These are phyloP conservation scores for Oreochromis aureus DNA, from an alignment of 2,113 vertebrate genomes.

Conservation along the genomic window DNA sequence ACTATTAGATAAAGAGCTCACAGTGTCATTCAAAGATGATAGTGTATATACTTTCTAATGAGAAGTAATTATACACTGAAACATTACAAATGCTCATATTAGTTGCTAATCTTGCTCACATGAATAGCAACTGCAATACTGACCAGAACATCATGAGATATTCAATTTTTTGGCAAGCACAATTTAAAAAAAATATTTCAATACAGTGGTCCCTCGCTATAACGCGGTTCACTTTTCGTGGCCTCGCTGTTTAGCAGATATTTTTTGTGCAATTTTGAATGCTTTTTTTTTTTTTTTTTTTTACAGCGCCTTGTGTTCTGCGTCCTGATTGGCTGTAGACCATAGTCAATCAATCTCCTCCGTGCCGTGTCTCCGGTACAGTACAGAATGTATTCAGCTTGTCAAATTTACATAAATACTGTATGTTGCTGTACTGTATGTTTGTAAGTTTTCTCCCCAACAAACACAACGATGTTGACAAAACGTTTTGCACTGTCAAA, in stretches of 20 bases:
- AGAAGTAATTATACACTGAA: not conserved
- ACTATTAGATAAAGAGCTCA: not conserved
- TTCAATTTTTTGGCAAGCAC: not conserved
- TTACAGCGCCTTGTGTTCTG: not conserved
- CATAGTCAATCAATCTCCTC: too few relatives aligned
- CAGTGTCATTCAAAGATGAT: not conserved
- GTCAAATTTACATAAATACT: too few relatives aligned
- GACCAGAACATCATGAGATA: not conserved
- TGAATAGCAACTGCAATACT: not conserved
- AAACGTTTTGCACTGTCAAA: too few relatives aligned
- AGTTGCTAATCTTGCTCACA: not conserved
- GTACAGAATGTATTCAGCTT: too few relatives aligned
- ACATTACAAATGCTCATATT: not conserved
- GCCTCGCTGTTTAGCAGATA: not conserved
- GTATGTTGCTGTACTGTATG: too few relatives aligned
- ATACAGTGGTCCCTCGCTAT: not conserved
- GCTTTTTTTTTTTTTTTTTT: fast-evolving
- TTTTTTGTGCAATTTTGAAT: not conserved
- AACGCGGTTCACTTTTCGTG: fast-evolving
- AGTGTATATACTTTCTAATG: not conserved
- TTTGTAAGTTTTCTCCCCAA: too few relatives aligned
- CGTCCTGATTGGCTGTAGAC: not conserved
- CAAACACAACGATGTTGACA: too few relatives aligned
- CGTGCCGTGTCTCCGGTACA: too few relatives aligned
- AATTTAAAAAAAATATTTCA: not conserved